Percentiles rank a stretch among this genome's conserved stretches.
These are phyloP conservation scores for Eufriesea mexicana DNA, from an alignment of 1,140 invertebrate genomes.

Conservation along the genomic window DNA sequence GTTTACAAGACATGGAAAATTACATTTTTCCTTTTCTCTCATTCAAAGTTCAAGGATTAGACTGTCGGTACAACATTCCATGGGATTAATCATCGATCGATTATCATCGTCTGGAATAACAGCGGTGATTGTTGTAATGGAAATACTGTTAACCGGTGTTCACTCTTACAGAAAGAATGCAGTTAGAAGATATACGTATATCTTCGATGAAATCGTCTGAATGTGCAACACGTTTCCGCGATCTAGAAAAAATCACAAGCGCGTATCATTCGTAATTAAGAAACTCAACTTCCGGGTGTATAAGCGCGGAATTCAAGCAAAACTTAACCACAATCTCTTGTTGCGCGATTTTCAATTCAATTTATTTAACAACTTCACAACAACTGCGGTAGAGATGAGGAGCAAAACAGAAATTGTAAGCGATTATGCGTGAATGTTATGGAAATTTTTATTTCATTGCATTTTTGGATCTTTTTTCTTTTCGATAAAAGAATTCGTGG, in stretches of 20 bases:
- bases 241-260: slow-evolving; percentile 1
- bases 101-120: not conserved
- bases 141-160: not conserved
- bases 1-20: not conserved
- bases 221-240: not conserved
- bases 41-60: not conserved
- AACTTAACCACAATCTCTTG: not conserved
- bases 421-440: no score
- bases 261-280: slow-evolving; percentile 18
- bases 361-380: not conserved
- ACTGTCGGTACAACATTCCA: not conserved
- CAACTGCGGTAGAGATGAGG: not conserved
- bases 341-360: not conserved
- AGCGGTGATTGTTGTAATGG: not conserved
- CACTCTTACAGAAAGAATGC: not conserved
- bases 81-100: not conserved
- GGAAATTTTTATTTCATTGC: no score
- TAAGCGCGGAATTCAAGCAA: not conserved
- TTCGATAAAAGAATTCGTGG: no score
- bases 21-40: no score
- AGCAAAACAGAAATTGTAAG: not conserved
- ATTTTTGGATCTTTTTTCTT: no score
- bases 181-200: not conserved
- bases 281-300: not conserved
- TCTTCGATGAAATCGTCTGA: not conserved